Evolutionary conservation across 2,113 vertebrate genomes (phyloP).

Genomic region (Patagioenas fasciata): DNA sequence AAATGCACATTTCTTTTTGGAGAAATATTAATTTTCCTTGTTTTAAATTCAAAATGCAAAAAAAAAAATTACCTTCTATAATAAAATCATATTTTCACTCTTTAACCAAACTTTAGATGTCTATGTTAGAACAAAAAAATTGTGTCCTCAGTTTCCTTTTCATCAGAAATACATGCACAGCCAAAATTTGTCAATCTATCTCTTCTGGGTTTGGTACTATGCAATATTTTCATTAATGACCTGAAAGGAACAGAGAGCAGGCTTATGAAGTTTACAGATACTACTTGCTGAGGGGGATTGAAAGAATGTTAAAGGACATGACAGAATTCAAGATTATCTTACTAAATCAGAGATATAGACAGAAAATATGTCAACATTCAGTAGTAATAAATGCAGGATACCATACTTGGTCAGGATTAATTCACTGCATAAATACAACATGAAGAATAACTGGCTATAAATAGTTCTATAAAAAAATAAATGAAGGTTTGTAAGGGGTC

Average conservation of each 20-base stretch:
- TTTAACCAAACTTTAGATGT: neutral
- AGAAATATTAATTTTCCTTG: neutral
- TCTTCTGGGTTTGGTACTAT: neutral
- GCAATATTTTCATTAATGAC: neutral
- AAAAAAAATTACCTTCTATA: neutral
- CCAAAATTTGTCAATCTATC: neutral
- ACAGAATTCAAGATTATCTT: neutral
- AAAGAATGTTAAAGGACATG: neutral
- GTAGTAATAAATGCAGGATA: neutral
- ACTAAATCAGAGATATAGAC: neutral
- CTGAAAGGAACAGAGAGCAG: neutral
- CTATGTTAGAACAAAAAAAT: neutral
- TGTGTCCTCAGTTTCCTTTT: neutral
- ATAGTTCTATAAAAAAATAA: neutral
- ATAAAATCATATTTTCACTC: neutral
- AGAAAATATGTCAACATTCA: neutral
- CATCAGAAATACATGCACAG: neutral
- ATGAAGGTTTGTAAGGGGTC: neutral
- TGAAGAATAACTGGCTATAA: neutral
- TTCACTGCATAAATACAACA: neutral
- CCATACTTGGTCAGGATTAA: neutral
- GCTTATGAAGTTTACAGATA: neutral
- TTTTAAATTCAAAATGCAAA: neutral
- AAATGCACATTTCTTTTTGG: rapidly evolving
- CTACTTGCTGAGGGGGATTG: neutral